A percentile compares a stretch with the other conserved stretches of the same genome.
Evolutionary conservation across 2,888 invertebrate genomes (phyloP).

Genomic region (Pandemis cinnamomeana): DNA sequence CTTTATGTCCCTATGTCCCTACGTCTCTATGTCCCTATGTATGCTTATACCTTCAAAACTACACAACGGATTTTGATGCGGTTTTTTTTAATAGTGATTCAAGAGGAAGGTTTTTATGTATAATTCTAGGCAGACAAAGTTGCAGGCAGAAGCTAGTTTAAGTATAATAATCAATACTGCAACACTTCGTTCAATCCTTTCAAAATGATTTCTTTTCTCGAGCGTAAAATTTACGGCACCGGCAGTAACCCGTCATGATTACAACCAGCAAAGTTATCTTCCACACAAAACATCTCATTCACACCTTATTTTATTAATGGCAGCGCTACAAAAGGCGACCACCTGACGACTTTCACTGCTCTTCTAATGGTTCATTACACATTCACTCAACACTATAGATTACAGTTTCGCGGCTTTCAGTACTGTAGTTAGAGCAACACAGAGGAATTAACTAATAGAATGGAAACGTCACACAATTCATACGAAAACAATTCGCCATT

Average conservation of each 20-base stretch:
- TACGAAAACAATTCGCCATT: too few species aligned
- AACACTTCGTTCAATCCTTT: background rate
- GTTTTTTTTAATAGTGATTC: too few species aligned
- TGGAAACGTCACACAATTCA: too few species aligned
- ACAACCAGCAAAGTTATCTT: background rate
- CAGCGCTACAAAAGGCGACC: slow-evolving; percentile 21
- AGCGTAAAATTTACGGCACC: background rate
- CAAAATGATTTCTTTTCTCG: background rate
- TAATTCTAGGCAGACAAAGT: too few species aligned
- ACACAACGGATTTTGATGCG: too few species aligned
- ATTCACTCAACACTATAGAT: slow-evolving; percentile 40
- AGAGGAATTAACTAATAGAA: too few species aligned
- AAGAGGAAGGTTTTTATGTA: too few species aligned
- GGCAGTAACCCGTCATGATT: slow-evolving; percentile 9
- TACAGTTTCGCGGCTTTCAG: slow-evolving; percentile 13
- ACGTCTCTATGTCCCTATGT: too few species aligned
- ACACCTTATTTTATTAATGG: slow-evolving; percentile 36
- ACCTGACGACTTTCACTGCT: slow-evolving; percentile 37
- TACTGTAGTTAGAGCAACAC: background rate
- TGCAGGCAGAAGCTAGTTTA: too few species aligned
- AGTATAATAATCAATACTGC: too few species aligned
- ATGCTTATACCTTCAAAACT: too few species aligned
- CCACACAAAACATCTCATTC: slow-evolving; percentile 35
- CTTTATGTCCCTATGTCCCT: too few species aligned
- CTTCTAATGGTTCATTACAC: slow-evolving; percentile 22